Conservation (phyloP, 2,888 invertebrate species). For the Ernsta delagoae region DNA sequence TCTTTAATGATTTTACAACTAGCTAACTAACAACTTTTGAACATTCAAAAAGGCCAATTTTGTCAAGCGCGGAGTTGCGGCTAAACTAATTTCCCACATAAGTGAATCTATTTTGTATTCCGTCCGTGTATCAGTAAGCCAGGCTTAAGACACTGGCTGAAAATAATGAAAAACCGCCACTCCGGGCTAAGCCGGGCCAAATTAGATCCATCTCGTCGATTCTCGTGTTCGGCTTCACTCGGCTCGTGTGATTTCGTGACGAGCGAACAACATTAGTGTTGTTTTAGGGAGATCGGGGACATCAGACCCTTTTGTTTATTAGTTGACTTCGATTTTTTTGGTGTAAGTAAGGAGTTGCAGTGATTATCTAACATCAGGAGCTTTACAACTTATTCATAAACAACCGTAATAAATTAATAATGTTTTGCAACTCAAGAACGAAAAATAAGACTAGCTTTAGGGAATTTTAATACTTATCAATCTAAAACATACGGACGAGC, state of each 20-base stretch:
- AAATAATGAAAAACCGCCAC: conserved; percentile 76
- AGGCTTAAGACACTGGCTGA: conserved; percentile 69
- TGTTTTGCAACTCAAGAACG: too few relatives aligned
- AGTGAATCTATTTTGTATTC: conserved; percentile 32
- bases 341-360: not conserved
- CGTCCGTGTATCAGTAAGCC: conserved; percentile 54
- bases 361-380: too few relatives aligned
- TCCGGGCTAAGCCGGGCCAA: conserved; percentile 62
- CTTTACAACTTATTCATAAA: too few relatives aligned
- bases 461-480: too few relatives aligned
- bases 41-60: conserved; percentile 2
- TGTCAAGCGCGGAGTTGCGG: not conserved
- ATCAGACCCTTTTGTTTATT: not conserved
- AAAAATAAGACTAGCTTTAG: too few relatives aligned
- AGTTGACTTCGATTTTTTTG: not conserved
- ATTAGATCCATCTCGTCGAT: conserved; percentile 63
- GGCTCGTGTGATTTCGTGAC: conserved; percentile 9
- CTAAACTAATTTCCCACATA: conserved; percentile 25
- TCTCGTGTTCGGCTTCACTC: not conserved
- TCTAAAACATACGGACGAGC: too few relatives aligned
- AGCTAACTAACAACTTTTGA: not conserved
- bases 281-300: conserved; percentile 4
- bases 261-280: conserved; percentile 16
- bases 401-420: too few relatives aligned
- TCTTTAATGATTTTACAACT: too few relatives aligned